These are phyloP conservation scores for Nezara viridula DNA, from an alignment of 2,888 invertebrate genomes.

Conservation along the genomic window DNA sequence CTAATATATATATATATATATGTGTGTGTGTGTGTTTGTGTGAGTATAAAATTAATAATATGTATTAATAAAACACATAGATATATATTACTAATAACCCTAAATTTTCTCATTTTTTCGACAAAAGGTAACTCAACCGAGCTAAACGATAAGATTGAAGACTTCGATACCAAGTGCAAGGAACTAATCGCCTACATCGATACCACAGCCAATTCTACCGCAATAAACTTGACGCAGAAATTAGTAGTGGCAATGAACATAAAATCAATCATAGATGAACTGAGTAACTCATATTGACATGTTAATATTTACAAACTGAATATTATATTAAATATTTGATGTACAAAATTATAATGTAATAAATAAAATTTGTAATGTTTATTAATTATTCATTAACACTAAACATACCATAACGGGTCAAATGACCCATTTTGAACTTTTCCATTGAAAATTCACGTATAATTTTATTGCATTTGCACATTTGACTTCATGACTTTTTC, in stretches of 20 bases:
- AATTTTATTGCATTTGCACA: no score
- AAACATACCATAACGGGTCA: no score
- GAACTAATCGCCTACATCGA: not conserved
- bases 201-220: not conserved
- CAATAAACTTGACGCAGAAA: not conserved
- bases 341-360: no score
- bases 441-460: no score
- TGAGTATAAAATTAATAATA: no score
- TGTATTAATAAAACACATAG: no score
- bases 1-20: no score
- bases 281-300: not conserved
- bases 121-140: not conserved
- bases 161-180: not conserved
- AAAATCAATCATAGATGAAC: not conserved
- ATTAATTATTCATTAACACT: not conserved
- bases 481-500: no score
- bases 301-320: not conserved
- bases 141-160: not conserved
- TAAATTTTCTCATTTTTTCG: not conserved
- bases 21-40: no score
- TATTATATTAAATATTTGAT: not conserved
- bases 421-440: no score
- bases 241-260: not conserved
- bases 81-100: not conserved
- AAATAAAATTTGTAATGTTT: not conserved